These are phyloP conservation scores for Polyommatus icarus DNA, from an alignment of 2,888 invertebrate species.

Conservation along the genomic window DNA sequence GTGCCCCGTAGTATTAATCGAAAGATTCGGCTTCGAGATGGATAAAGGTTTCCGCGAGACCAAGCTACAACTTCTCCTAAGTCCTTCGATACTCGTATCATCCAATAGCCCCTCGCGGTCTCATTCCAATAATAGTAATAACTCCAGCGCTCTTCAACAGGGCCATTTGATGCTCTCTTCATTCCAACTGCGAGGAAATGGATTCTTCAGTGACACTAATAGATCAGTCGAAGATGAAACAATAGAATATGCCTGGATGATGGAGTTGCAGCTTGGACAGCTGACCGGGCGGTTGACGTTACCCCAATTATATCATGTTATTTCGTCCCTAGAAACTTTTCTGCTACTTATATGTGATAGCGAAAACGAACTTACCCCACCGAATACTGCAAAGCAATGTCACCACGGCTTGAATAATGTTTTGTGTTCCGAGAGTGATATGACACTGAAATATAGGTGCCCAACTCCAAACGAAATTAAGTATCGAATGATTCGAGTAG, in stretches of 20 bases:
- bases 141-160: slow-evolving; percentile 83
- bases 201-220: slow-evolving; percentile 97
- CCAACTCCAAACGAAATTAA: slow-evolving; percentile 92
- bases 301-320: slow-evolving; percentile 92
- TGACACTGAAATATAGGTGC: slow-evolving; percentile 86
- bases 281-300: slow-evolving; percentile 94
- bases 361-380: slow-evolving; percentile 94
- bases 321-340: slow-evolving; percentile 94
- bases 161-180: slow-evolving; percentile 93
- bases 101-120: slow-evolving; percentile 87
- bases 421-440: slow-evolving; percentile 85
- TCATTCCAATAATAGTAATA: slow-evolving; percentile 56
- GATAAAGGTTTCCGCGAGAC: slow-evolving; percentile 96
- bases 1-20: slow-evolving; percentile 93
- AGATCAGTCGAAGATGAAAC: slow-evolving; percentile 95
- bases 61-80: slow-evolving; percentile 92
- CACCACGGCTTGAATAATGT: slow-evolving; percentile 87
- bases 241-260: slow-evolving; percentile 97
- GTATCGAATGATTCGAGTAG: slow-evolving; percentile 94
- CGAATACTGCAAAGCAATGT: slow-evolving; percentile 88
- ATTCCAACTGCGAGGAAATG: slow-evolving; percentile 94
- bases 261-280: slow-evolving; percentile 96
- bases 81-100: slow-evolving; percentile 92
- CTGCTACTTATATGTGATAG: slow-evolving; percentile 90
- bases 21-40: slow-evolving; percentile 98